phyloP scores from a whole-genome alignment of 2,888 invertebrate genomes.

The Baronia brevicornis region DNA sequence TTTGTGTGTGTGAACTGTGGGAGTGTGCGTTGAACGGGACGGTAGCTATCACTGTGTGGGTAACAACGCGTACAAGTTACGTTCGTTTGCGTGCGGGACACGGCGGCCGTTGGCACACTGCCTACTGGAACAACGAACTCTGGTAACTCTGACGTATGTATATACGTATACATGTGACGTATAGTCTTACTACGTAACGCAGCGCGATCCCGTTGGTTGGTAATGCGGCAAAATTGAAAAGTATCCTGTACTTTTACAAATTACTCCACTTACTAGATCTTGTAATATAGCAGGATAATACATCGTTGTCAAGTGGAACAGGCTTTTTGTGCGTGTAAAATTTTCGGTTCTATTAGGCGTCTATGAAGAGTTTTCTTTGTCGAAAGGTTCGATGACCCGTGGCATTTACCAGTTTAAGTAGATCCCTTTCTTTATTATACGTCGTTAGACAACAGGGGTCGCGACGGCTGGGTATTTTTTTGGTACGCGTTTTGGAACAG shows the following conservation, averaged over 20 bases:
- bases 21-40: constrained; percentile 28
- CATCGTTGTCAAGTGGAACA: constrained; percentile 1
- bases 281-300: constrained; percentile 18
- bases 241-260: constrained; percentile 14
- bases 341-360: constrained; percentile 24
- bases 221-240: constrained; percentile 34
- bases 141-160: constrained; percentile 46
- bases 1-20: constrained; percentile 17
- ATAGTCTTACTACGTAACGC: constrained; percentile 38
- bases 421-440: constrained; percentile 20
- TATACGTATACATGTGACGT: constrained; percentile 31
- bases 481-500: constrained; percentile 30
- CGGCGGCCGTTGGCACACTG: constrained; percentile 68
- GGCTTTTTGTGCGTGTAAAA: constrained; percentile 15
- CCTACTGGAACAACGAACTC: constrained; percentile 72
- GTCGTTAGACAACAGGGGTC: constrained; percentile 20
- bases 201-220: constrained; percentile 41
- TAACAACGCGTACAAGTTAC: constrained; percentile 26
- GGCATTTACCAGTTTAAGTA: constrained; percentile 21
- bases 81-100: constrained; percentile 35
- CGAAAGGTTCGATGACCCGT: constrained; percentile 35
- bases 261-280: constrained; percentile 4
- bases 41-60: constrained; percentile 20
- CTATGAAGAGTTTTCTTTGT: constrained; percentile 37
- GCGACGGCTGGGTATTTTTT: constrained; percentile 19